Conservation (phyloP, 2,797 vertebrate species). For the Tragopan temminckii region DNA sequence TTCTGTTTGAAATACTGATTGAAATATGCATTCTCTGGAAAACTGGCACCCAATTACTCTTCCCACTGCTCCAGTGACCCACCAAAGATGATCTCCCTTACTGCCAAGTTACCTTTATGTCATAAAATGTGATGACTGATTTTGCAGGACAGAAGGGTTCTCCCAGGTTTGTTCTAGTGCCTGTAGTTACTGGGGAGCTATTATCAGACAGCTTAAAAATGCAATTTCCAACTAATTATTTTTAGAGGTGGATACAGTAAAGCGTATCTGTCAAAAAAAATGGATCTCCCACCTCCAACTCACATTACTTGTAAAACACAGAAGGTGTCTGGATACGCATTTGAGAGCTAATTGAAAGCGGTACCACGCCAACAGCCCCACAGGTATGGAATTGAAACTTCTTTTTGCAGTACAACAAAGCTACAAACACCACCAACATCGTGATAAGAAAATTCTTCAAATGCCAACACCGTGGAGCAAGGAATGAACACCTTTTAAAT, state of each 20-base stretch:
- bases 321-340: not conserved
- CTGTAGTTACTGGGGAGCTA: not conserved
- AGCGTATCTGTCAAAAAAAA: not conserved
- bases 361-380: not conserved
- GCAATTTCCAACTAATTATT: not conserved
- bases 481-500: not conserved
- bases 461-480: not conserved
- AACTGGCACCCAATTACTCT: accelerated
- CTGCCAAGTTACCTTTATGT: not conserved
- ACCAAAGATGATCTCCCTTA: not conserved
- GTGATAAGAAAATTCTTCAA: constrained; percentile 26
- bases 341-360: not conserved
- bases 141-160: not conserved
- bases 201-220: not conserved
- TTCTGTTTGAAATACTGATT: not conserved
- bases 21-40: not conserved
- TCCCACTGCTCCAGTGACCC: not conserved
- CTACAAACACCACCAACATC: constrained; percentile 34
- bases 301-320: not conserved
- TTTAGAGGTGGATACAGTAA: not conserved
- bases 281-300: not conserved
- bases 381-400: not conserved
- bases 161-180: not conserved
- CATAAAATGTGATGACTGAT: not conserved
- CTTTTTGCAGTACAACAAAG: constrained; percentile 30